Evolutionary conservation across 2,888 invertebrate species (phyloP).

Genomic region (Microplitis deprimator): DNA sequence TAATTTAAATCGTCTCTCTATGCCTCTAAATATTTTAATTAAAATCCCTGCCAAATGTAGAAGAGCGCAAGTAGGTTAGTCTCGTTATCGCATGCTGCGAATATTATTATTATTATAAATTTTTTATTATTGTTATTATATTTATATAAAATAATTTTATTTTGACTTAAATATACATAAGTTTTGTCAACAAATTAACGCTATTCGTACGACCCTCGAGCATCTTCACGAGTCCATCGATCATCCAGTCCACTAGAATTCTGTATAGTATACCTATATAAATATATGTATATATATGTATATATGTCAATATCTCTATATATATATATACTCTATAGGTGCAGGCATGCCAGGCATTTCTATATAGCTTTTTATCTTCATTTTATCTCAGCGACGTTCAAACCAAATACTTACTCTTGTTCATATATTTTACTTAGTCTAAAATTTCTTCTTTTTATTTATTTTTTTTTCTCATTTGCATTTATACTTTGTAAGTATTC

Average conservation of each 20-base stretch:
- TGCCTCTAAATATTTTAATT: slow-evolving; percentile 46
- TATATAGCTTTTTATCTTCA: slow-evolving; percentile 25
- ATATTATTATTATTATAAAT: slow-evolving; percentile 23
- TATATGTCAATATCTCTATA: not conserved
- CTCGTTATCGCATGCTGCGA: slow-evolving; percentile 44
- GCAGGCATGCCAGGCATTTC: slow-evolving; percentile 38
- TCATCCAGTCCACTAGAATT: slow-evolving; percentile 26
- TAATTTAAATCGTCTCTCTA: slow-evolving; percentile 35
- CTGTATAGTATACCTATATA: slow-evolving; percentile 12
- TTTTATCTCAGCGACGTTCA: slow-evolving; percentile 26
- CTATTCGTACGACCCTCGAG: slow-evolving; percentile 30
- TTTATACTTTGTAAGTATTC: slow-evolving; percentile 30
- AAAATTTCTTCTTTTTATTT: slow-evolving; percentile 34
- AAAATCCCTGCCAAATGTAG: slow-evolving; percentile 55
- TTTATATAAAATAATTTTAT: not conserved
- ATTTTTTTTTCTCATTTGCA: slow-evolving; percentile 41
- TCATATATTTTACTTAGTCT: slow-evolving; percentile 15
- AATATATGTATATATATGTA: not conserved
- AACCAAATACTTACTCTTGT: slow-evolving; percentile 27
- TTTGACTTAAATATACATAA: slow-evolving; percentile 13
- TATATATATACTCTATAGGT: slow-evolving; percentile 25
- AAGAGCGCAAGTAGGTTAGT: slow-evolving; percentile 50
- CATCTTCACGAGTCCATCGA: slow-evolving; percentile 38
- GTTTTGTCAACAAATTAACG: slow-evolving; percentile 9
- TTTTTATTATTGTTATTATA: not conserved